Evolutionary conservation across 2,888 invertebrate species (phyloP).

Genomic region (Ferdinandea cuprea): DNA sequence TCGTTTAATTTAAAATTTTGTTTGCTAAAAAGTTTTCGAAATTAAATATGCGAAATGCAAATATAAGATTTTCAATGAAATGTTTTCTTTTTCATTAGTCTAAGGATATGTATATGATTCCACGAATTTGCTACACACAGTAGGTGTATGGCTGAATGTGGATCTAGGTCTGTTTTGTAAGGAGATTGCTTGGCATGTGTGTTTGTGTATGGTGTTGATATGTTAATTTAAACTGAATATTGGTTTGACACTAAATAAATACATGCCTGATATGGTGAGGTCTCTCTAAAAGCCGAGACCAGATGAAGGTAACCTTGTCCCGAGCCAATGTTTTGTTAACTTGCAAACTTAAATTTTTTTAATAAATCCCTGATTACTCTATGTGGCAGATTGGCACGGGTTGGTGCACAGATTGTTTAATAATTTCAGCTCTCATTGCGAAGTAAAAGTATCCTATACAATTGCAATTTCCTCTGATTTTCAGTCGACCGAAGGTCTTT

Average conservation of each 20-base stretch:
- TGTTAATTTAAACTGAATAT: conserved; percentile 52
- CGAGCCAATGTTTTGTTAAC: no score
- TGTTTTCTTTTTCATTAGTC: conserved; percentile 73
- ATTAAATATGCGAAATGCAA: conserved; percentile 75
- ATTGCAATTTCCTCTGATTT: no score
- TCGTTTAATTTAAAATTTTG: conserved; percentile 74
- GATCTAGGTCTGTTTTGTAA: conserved; percentile 40
- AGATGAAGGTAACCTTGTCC: background rate
- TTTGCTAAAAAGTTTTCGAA: conserved; percentile 74
- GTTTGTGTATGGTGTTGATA: conserved; percentile 28
- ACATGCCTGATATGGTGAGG: background rate
- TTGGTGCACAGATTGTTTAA: no score
- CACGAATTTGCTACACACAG: conserved; percentile 42
- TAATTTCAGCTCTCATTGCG: no score
- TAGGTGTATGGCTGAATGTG: conserved; percentile 9
- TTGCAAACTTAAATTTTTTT: no score
- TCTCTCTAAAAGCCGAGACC: background rate
- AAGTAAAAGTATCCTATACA: no score
- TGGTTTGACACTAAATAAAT: conserved; percentile 38
- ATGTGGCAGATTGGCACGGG: no score
- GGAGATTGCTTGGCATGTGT: conserved; percentile 1
- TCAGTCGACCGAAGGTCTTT: no score
- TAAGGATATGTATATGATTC: conserved; percentile 65
- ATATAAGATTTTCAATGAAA: conserved; percentile 74
- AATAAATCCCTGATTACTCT: no score